Base-by-base conservation (phyloP, 1,140 invertebrate species). In the Drosophila yakuba region DNA sequence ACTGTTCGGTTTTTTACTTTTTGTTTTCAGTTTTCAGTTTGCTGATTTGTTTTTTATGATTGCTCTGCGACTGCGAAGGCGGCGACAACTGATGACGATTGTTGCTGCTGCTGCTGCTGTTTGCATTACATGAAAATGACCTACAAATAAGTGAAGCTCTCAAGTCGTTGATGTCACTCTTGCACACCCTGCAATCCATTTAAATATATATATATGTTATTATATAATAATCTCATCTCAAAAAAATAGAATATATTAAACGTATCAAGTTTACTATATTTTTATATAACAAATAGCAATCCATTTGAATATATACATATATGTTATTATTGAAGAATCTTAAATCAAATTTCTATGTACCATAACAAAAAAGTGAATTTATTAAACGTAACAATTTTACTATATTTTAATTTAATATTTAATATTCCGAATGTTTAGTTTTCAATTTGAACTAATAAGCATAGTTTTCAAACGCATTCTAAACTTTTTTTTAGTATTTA, bases 61-160 rank as follows among this genome's bases (percentile, higher is more conserved):
- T 57, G 73, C 73, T 71, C 66, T 57, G 62, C 56, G n/a, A 61
- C 35, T 28, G 52, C 52, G 39, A 55, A 50, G 61, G 41, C 75
- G 62, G 57, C 47, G 17, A 38, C 39, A 5, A 51, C 38, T 62
- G 62, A 47, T 66, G 63, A 66, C 15, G 23, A 64, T 64, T 36
- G 41, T 51, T 50, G 75, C n/a, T 12, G 39, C 36, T 60, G 68
- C 59, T 81, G 74, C 55, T 60, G 47, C 54, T 77, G 67, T 57
- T 78, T 56, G 72, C 58, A 80, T 84, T 80, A 77, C 81, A 84
- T 85, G 77, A 84, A 84, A 84, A 84, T 85, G 81, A 84, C 76
- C 81, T 84, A 85, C 73, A 84, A 85, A 84, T 80, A 80, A 84
- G 77, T 85, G 77, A 58, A 80, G 58, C 66, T 69, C 60, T 61